Evolutionary conservation across 2,113 vertebrate species (phyloP).

Genomic region (Agapornis roseicollis): DNA sequence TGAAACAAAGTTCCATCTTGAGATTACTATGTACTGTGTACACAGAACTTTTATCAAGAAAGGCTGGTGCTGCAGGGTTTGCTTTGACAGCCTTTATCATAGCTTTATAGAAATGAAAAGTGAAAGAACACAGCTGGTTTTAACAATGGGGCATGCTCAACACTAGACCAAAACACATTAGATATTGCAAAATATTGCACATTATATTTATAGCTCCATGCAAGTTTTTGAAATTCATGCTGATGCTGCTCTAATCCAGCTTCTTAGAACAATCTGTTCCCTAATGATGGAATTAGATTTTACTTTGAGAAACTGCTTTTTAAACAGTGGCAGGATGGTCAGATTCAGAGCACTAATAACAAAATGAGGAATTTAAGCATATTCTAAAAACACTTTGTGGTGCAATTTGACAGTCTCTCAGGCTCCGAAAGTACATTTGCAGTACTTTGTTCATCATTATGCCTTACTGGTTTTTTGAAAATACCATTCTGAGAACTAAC

Average conservation of each 20-base stretch:
- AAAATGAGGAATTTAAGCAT: slow-evolving; percentile 1
- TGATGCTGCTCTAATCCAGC: slow-evolving; percentile 74
- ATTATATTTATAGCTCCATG: slow-evolving; percentile 80
- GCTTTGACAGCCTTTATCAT: slow-evolving; percentile 84
- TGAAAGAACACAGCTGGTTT: slow-evolving; percentile 85
- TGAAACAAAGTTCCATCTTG: slow-evolving; percentile 86
- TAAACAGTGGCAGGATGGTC: slow-evolving; percentile 41
- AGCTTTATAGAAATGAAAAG: slow-evolving; percentile 82
- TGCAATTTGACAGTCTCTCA: slow-evolving; percentile 30
- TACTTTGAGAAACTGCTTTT: slow-evolving; percentile 56
- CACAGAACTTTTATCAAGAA: slow-evolving; percentile 83
- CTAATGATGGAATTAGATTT: slow-evolving; percentile 75
- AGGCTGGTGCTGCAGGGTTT: slow-evolving; percentile 76
- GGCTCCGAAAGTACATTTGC: background rate
- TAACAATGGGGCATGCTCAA: slow-evolving; percentile 82
- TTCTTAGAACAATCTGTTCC: slow-evolving; percentile 76
- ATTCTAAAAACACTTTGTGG: background rate
- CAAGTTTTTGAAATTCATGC: slow-evolving; percentile 81
- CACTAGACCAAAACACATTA: slow-evolving; percentile 83
- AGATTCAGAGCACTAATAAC: slow-evolving; percentile 27
- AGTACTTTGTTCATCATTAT: background rate
- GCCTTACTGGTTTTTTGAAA: background rate
- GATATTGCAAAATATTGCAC: slow-evolving; percentile 86
- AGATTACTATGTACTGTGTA: slow-evolving; percentile 83
- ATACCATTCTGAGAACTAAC: background rate